phyloP scores from a whole-genome alignment of 2,888 invertebrate species.

The Drosophila atripex region DNA sequence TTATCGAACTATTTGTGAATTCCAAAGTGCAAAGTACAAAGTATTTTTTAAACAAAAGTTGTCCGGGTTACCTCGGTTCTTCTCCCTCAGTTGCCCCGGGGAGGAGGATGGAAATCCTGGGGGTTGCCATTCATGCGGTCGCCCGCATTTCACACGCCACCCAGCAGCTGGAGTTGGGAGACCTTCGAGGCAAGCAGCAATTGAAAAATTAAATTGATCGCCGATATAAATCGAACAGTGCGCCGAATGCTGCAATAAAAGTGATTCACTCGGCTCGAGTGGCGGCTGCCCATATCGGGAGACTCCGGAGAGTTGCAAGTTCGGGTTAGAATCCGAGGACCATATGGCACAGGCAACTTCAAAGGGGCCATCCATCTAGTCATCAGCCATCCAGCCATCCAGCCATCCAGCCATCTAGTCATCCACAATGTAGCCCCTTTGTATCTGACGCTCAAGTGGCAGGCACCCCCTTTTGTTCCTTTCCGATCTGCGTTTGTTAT shows the following conservation, averaged over 20 bases:
- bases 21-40: too few relatives aligned
- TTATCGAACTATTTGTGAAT: too few relatives aligned
- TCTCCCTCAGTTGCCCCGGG: too few relatives aligned
- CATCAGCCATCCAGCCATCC: too few relatives aligned
- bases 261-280: constrained; percentile 63
- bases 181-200: constrained; percentile 16
- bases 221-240: constrained; percentile 46
- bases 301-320: constrained; percentile 38
- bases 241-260: constrained; percentile 61
- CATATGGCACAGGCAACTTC: constrained; percentile 47
- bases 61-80: background rate
- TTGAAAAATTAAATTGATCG: constrained; percentile 48
- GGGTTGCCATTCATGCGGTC: constrained; percentile 2
- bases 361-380: constrained; percentile 25
- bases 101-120: background rate
- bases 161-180: constrained; percentile 6
- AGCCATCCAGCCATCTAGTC: constrained; percentile 3
- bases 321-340: constrained; percentile 35
- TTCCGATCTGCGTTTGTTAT: constrained; percentile 57
- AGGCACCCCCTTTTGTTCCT: constrained; percentile 11
- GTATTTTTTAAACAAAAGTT: background rate
- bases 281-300: constrained; percentile 43
- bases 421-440: constrained; percentile 41
- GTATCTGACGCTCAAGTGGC: constrained; percentile 23
- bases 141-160: constrained; percentile 39